Base-by-base conservation (phyloP, 1,140 invertebrate species). In the Hyles euphorbiae region DNA sequence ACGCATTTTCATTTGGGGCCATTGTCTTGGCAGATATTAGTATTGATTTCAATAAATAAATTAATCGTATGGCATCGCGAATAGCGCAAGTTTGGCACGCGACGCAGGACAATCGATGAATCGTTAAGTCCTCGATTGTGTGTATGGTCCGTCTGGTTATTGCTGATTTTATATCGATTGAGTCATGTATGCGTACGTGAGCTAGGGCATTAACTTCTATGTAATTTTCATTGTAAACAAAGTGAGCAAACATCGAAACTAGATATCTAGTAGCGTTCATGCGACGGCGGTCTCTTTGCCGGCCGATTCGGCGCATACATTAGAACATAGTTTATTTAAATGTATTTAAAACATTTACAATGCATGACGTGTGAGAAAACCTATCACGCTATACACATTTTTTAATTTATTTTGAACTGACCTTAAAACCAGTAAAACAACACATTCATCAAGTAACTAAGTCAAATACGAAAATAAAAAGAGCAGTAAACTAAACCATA, bases 11-110 rank as follows among this genome's bases (percentile, higher is more conserved):
- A 87, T 87, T 87, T 85, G 80, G 80, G 72, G 76, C 84, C 78
- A 87, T 87, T 87, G 84, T 87, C 74, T 87, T 79, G 74, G 73
- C 76, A 79, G 84, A 84, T 87, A 85, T 85, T 85, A 87, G 84
- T 87, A 85, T 78, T 83, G 84, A 87, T 87, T 87, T 87, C 79
- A 85, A 85, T 87, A 87, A 84, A 87, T 87, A 85, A 85, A 87
- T 87, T 87, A 87, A 83, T 83, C 74, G 83, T 83, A 81, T 85
- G 74, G 74, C 68, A 71, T 76, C 76, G 68, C 72, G 66, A 77
- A 87, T 83, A 87, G 84, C 76, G 76, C 75, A 61, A 70, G 74
- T 84, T 87, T 87, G 84, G 84, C 84, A 87, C 84, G 82, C 80
- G 84, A 70, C 76, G 72, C 48, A 58, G 73, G 68, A 87, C 81